Evolutionary conservation across 2,888 invertebrate genomes (phyloP).

Genomic region (Spodoptera exigua): DNA sequence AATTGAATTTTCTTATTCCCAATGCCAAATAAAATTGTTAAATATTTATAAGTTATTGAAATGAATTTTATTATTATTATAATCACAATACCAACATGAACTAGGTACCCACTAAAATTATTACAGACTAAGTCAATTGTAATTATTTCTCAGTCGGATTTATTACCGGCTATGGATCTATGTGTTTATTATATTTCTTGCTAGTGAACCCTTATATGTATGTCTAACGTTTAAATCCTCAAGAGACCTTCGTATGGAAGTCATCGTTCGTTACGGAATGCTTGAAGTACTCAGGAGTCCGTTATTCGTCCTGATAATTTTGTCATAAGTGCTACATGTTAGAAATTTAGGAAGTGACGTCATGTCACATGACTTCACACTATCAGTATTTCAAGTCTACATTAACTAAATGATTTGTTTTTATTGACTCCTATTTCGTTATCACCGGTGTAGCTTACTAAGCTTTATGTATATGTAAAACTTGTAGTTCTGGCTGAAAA

Average conservation of each 20-base stretch:
- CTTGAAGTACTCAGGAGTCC: slow-evolving; percentile 21
- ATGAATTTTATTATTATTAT: too few relatives aligned
- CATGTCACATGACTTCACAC: slow-evolving; percentile 17
- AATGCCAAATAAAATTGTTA: too few relatives aligned
- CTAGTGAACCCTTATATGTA: not conserved
- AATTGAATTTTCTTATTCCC: too few relatives aligned
- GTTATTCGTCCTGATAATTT: slow-evolving; percentile 55
- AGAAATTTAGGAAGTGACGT: slow-evolving; percentile 38
- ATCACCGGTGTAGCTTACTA: too few relatives aligned
- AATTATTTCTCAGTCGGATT: not conserved
- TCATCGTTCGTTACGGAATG: slow-evolving; percentile 40
- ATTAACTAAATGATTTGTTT: slow-evolving; percentile 10
- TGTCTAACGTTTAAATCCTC: slow-evolving; percentile 8
- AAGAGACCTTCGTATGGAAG: slow-evolving; percentile 27
- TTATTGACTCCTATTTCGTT: not conserved
- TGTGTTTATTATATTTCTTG: slow-evolving; percentile 10
- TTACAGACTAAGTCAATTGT: too few relatives aligned
- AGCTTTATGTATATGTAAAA: too few relatives aligned
- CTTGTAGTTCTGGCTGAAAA: too few relatives aligned
- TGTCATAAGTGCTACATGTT: slow-evolving; percentile 33
- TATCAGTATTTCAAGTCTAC: slow-evolving; percentile 6
- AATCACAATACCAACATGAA: too few relatives aligned
- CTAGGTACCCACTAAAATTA: too few relatives aligned
- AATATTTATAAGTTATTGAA: too few relatives aligned
- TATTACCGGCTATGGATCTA: too few relatives aligned